Evolutionary conservation across 2,888 invertebrate species (phyloP).

Genomic region (Geotrupes spiniger): DNA sequence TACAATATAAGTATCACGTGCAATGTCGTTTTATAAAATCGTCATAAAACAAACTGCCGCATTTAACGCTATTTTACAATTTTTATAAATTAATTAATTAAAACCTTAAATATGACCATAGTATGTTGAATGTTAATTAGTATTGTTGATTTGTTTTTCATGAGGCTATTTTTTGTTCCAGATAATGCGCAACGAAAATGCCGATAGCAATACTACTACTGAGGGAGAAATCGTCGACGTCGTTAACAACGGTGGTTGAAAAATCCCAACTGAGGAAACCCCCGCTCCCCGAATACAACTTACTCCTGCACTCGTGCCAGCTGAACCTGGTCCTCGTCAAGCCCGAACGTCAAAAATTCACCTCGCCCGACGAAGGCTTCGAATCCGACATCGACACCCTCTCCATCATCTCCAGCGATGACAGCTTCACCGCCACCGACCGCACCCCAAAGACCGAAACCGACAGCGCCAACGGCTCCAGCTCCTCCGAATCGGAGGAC

Average conservation of each 20-base stretch:
- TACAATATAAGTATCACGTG: too few species aligned
- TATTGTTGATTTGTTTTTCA: too few species aligned
- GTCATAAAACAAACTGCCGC: too few species aligned
- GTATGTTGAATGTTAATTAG: too few species aligned
- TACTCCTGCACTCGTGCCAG: conserved; percentile 40
- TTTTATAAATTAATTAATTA: too few species aligned
- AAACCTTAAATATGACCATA: too few species aligned
- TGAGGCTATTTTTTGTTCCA: conserved; percentile 41
- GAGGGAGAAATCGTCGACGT: conserved; percentile 39
- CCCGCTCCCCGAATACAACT: conserved; percentile 41
- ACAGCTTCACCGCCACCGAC: conserved; percentile 37
- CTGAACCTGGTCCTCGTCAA: conserved; percentile 36
- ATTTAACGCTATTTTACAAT: too few species aligned
- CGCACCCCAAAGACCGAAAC: conserved; percentile 37
- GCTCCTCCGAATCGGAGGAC: conserved; percentile 46
- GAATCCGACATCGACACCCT: conserved; percentile 51
- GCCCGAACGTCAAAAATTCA: conserved; percentile 24
- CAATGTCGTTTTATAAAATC: too few species aligned
- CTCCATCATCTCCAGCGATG: conserved; percentile 48
- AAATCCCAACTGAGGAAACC: conserved; percentile 38
- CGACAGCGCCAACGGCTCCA: conserved; percentile 50
- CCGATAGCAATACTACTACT: conserved; percentile 43
- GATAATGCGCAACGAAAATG: conserved; percentile 47
- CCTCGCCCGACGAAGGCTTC: conserved; percentile 49
- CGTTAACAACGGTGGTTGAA: conserved; percentile 45